Percentiles rank a stretch among this genome's conserved stretches.
These are phyloP conservation scores for Lysandra bellargus DNA, from an alignment of 2,888 invertebrate species.

Conservation along the genomic window DNA sequence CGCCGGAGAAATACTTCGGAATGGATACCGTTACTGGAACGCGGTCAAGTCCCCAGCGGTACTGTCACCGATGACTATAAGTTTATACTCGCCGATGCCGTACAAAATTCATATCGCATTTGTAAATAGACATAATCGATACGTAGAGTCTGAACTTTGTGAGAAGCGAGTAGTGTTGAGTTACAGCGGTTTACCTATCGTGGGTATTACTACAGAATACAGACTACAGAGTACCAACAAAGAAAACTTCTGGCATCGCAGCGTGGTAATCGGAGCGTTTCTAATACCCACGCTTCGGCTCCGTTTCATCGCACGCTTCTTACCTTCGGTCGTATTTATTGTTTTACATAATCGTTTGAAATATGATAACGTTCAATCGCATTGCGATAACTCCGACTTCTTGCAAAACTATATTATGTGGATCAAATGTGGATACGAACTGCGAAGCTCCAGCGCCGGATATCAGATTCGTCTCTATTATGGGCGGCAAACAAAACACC, in stretches of 20 bases:
- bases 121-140: constrained; percentile 24
- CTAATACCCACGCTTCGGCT: constrained; percentile 79
- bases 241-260: constrained; percentile 50
- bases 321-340: constrained; percentile 77
- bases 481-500: constrained; percentile 51
- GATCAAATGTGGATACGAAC: background rate
- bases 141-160: background rate
- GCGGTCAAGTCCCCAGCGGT: constrained; percentile 75
- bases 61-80: constrained; percentile 52
- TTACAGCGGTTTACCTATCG: background rate
- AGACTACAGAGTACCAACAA: constrained; percentile 7
- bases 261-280: constrained; percentile 79
- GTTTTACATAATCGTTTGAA: constrained; percentile 80
- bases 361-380: constrained; percentile 76
- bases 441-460: constrained; percentile 59
- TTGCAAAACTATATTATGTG: constrained; percentile 66
- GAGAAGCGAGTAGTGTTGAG: background rate
- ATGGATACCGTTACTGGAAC: constrained; percentile 78
- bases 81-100: constrained; percentile 3
- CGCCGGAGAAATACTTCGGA: constrained; percentile 76
- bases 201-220: background rate
- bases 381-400: constrained; percentile 63
- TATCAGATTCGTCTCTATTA: constrained; percentile 70
- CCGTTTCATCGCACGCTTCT: constrained; percentile 79
- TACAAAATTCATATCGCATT: background rate